Evolutionary conservation across 23 tunicate species (phyloP).

Genomic region (Botrylloides violaceus): DNA sequence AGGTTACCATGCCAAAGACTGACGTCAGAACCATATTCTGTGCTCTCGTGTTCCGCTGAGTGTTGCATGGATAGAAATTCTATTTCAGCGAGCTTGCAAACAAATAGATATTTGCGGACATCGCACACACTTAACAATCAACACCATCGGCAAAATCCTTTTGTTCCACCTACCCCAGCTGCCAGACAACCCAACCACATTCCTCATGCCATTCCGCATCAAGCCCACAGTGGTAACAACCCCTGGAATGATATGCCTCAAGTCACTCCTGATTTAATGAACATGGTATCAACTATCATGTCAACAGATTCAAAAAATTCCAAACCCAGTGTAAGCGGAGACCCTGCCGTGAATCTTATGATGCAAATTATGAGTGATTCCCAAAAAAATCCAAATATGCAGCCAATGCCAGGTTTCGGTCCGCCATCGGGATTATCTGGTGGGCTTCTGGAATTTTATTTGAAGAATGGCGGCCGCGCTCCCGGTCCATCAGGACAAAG

Average conservation of each 20-base stretch:
- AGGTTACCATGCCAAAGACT: conserved; percentile 36
- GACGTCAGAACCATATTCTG: conserved; percentile 14
- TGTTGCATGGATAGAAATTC: conserved; percentile 18
- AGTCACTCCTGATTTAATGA: neutral
- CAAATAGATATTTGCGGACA: neutral
- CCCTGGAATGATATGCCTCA: neutral
- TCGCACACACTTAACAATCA: neutral
- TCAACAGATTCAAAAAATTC: neutral
- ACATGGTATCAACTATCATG: neutral
- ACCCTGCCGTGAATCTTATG: neutral
- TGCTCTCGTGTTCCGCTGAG: conserved; percentile 5
- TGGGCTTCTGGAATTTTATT: neutral
- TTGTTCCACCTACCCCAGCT: neutral
- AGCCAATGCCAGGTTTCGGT: neutral
- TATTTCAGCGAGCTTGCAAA: neutral
- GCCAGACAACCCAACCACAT: too few species aligned
- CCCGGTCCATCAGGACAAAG: neutral
- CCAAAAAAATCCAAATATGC: neutral
- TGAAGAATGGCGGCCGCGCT: neutral
- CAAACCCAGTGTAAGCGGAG: neutral
- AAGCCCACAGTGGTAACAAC: neutral
- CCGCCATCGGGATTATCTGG: conserved; percentile 3
- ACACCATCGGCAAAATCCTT: neutral
- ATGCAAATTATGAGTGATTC: neutral
- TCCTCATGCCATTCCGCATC: neutral